Evolutionary conservation across 2,888 invertebrate genomes (phyloP).

Genomic region (Cerastis leucographa): DNA sequence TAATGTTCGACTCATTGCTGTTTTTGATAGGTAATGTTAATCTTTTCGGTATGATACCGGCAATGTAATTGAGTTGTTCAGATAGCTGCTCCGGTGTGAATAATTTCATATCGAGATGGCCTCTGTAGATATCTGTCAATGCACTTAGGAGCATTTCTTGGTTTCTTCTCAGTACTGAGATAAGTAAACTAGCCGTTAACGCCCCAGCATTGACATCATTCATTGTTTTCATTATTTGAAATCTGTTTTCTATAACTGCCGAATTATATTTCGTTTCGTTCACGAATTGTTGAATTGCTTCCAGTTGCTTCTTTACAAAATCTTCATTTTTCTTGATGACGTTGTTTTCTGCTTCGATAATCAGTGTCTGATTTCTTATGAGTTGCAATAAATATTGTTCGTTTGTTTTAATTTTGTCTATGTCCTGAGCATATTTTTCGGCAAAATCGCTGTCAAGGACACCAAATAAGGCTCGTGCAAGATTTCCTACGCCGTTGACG

Average conservation of each 20-base stretch:
- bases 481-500: no score
- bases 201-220: constrained; percentile 12
- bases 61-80: constrained; percentile 4
- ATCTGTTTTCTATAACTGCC: constrained; percentile 1
- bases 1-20: background rate
- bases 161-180: no score
- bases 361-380: background rate
- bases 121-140: no score
- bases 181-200: no score
- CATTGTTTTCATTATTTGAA: constrained; percentile 10
- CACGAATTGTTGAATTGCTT: constrained; percentile 5
- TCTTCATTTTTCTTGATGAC: constrained; percentile 4
- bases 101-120: constrained; percentile 5
- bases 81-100: constrained; percentile 2
- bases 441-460: no score
- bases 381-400: no score
- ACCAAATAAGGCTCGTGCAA: no score
- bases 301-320: constrained; percentile 5
- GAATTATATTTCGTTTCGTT: constrained; percentile 2
- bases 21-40: background rate
- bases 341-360: constrained; percentile 10
- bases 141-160: no score
- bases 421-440: no score
- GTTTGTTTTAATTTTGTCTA: no score
- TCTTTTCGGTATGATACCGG: background rate